These are phyloP conservation scores for Pseudomyrmex pallidus DNA, from an alignment of 1,140 invertebrate genomes.

Conservation along the genomic window DNA sequence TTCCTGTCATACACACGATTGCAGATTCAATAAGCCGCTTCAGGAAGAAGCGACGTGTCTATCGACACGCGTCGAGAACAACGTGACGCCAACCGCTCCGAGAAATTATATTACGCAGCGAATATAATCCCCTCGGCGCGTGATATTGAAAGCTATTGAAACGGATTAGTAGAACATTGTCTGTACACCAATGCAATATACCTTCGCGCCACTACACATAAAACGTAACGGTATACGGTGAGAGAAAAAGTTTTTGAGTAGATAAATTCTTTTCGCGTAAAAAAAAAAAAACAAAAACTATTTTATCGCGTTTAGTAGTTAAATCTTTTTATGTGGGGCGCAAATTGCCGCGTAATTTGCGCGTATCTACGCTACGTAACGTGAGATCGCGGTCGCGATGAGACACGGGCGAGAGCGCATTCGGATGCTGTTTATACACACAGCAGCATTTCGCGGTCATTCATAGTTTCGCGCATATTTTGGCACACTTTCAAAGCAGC, in stretches of 20 bases:
- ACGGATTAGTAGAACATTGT: neutral
- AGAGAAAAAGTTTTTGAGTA: neutral
- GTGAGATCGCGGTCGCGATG: conserved; percentile 12
- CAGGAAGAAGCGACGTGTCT: conserved; percentile 55
- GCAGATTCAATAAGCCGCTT: conserved; percentile 60
- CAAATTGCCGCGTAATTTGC: conserved; percentile 8
- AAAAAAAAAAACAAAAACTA: neutral
- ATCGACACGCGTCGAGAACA: conserved; percentile 39
- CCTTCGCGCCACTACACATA: neutral
- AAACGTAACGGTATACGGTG: too few relatives aligned
- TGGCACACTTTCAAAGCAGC: conserved; percentile 67
- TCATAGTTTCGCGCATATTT: conserved; percentile 54
- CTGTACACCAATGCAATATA: neutral
- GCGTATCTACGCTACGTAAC: neutral
- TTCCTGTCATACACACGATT: conserved; percentile 53
- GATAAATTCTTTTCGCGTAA: too few relatives aligned
- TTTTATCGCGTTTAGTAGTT: neutral
- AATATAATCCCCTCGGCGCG: conserved; percentile 4
- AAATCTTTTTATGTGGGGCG: neutral
- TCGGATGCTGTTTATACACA: conserved; percentile 40
- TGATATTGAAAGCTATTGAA: neutral
- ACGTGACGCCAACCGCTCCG: conserved; percentile 12
- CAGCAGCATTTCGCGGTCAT: conserved; percentile 62
- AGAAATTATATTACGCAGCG: conserved; percentile 23
- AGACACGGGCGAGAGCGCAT: neutral